Evolutionary conservation across 2,113 vertebrate species (phyloP).

Genomic region (Trichomycterus rosablanca): DNA sequence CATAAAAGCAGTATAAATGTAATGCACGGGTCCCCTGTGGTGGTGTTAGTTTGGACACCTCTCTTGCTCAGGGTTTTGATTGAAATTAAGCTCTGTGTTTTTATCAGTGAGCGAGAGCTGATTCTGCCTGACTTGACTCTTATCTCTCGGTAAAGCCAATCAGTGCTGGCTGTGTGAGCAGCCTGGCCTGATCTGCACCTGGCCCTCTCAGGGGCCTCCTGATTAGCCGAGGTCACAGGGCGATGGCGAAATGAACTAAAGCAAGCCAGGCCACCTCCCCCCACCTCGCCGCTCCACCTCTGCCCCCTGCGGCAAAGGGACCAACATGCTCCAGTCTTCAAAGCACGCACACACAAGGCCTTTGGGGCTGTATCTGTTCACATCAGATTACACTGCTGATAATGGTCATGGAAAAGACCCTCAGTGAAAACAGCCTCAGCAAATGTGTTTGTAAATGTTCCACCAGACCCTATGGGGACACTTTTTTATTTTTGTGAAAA

Average conservation of each 20-base stretch:
- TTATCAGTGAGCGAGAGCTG: constrained; percentile 40
- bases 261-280: constrained; percentile 54
- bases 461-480: background rate
- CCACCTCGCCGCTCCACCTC: constrained; percentile 29
- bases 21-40: constrained; percentile 35
- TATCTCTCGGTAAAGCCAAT: constrained; percentile 60
- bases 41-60: constrained; percentile 24
- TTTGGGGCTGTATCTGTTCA: constrained; percentile 50
- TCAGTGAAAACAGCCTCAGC: constrained; percentile 6
- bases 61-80: constrained; percentile 26
- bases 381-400: constrained; percentile 48
- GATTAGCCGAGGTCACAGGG: constrained; percentile 64
- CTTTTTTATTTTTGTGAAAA: constrained; percentile 3
- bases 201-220: constrained; percentile 58
- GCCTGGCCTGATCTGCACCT: constrained; percentile 59
- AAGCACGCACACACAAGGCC: constrained; percentile 38
- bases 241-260: constrained; percentile 59
- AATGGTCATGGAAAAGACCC: constrained; percentile 38
- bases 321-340: constrained; percentile 53
- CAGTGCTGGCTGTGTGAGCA: constrained; percentile 56
- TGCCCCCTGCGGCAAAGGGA: constrained; percentile 46
- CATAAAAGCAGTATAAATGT: constrained; percentile 35
- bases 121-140: constrained; percentile 44
- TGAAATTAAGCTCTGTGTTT: constrained; percentile 46
- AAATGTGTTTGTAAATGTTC: constrained; percentile 13